Base-by-base conservation (phyloP, 2,113 vertebrate genomes). In the Forbesichthys agassizii region DNA sequence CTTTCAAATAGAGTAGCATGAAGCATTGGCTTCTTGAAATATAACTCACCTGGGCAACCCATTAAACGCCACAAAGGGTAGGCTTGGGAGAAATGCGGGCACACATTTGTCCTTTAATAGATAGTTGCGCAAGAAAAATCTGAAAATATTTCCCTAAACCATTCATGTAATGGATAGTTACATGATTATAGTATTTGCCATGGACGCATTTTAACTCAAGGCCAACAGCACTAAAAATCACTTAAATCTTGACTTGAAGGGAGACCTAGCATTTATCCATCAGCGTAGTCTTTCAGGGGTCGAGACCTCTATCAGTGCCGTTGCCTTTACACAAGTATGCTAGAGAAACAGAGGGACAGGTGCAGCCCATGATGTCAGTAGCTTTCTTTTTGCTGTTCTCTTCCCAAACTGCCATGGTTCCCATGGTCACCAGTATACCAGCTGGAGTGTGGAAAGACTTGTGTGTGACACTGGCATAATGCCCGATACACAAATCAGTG, bases 321-420 rank as follows among this genome's bases (percentile, higher is more conserved):
- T 9, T 13, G 55, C 27, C n/a, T 68, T 20, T 46, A 61, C 65
- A 33, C 47, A 18, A 33, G 55, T 55, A 10, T 7, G 69, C 55
- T 69, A 73, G 64, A 81, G 79, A 83, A 66, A 49, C 82, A 64
- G 68, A 65, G 72, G 49, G 78, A 92, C 92, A 93, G 91, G 91
- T 92, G 92, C 86, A 48, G 78, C 53, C 65, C 60, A 87, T 90
- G 88, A 91, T 85, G 88, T 91, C 88, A 88, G 61, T 61, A 56
- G 67, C 54, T 66, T 61, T 65, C 70, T 60, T 76, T 14, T 52
- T 52, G 3, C 36, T 68, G 47, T 81, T 81, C 81, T 79, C 67
- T 74, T 80, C 74, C 49, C 48, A 13, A 33, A 46, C 27, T 27
- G 48, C 69, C 10, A n/a, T 73, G 55, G 80, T 91, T 90, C 79